phyloP scores from a whole-genome alignment of 2,888 invertebrate species.

The Drosophila antonietae region DNA sequence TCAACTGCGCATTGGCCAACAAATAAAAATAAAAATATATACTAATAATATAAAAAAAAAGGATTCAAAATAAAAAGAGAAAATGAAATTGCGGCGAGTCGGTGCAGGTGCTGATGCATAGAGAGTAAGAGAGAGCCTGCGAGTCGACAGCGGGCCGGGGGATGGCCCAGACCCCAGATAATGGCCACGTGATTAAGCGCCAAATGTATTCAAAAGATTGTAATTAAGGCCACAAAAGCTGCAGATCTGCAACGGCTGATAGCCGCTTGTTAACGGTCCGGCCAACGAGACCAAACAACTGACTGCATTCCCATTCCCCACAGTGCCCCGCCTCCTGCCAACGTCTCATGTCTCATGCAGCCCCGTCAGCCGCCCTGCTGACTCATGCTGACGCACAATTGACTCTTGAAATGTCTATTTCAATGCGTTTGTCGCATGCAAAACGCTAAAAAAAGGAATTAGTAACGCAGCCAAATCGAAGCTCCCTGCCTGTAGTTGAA shows the following conservation, averaged over 20 bases:
- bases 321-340: not conserved
- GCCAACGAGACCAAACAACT: conserved; percentile 28
- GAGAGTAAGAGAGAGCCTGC: conserved; percentile 4
- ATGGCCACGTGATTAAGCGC: conserved; percentile 78
- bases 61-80: conserved; percentile 4
- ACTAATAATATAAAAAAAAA: conserved; percentile 10
- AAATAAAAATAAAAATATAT: conserved; percentile 7
- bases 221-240: conserved; percentile 80
- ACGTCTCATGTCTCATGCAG: not conserved
- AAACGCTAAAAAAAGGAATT: conserved; percentile 65
- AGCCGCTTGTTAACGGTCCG: conserved; percentile 68
- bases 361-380: conserved; percentile 42
- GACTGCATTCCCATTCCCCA: conserved; percentile 40
- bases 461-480: conserved; percentile 62
- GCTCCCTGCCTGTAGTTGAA: conserved; percentile 23
- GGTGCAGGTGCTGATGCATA: conserved; percentile 45
- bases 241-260: conserved; percentile 75
- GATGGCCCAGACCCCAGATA: conserved; percentile 49
- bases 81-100: conserved; percentile 46
- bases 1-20: conserved; percentile 62
- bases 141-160: conserved; percentile 13
- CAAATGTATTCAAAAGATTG: conserved; percentile 81
- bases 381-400: conserved; percentile 77
- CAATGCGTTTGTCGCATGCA: conserved; percentile 71
- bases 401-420: conserved; percentile 51